phyloP scores from a whole-genome alignment of 2,113 vertebrate genomes.

The Colaptes auratus region DNA sequence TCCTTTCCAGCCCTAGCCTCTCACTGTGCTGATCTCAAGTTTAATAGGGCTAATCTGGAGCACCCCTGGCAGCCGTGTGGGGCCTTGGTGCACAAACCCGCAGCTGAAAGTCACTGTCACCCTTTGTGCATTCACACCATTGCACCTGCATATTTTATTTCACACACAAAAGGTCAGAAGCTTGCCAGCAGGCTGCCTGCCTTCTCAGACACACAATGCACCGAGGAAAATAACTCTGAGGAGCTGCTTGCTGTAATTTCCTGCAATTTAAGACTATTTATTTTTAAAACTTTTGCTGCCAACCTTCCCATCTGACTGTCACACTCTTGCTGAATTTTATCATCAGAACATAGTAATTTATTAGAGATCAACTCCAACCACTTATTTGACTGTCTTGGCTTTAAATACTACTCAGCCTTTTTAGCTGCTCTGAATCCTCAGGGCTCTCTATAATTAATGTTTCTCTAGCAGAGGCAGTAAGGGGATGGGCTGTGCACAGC shows the following conservation, averaged over 20 bases:
- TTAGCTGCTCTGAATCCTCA: constrained; percentile 7
- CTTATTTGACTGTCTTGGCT: constrained; percentile 70
- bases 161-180: constrained; percentile 33
- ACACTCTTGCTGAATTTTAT: constrained; percentile 49
- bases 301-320: constrained; percentile 45
- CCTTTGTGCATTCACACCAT: background rate
- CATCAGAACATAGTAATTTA: constrained; percentile 63
- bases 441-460: constrained; percentile 69
- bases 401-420: constrained; percentile 56
- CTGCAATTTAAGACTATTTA: constrained; percentile 69
- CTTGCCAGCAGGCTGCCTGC: constrained; percentile 49
- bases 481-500: background rate
- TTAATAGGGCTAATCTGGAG: background rate
- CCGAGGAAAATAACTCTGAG: constrained; percentile 2
- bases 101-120: constrained; percentile 18
- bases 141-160: constrained; percentile 48
- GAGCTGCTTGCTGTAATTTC: constrained; percentile 52
- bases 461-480: constrained; percentile 14
- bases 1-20: background rate
- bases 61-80: background rate
- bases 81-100: background rate
- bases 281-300: constrained; percentile 65
- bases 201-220: constrained; percentile 10
- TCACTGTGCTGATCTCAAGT: background rate
- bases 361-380: constrained; percentile 56